Conservation (phyloP, 64 coral and sea anemone species). For the Catalaphyllia jardinei region DNA sequence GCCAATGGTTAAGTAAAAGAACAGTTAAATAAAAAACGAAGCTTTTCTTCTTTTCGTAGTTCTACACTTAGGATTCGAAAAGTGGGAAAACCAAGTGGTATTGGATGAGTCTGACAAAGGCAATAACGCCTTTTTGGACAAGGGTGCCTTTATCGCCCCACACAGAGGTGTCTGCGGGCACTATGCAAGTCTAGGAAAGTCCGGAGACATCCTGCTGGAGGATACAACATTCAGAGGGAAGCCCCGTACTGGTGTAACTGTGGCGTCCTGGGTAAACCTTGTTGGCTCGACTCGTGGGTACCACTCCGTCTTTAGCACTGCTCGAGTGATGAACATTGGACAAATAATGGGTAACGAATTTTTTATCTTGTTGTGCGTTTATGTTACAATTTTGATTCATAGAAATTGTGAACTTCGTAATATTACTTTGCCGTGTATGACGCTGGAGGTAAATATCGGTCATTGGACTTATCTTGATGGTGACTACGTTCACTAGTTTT, state of each 20-base stretch:
- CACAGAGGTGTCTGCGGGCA: constrained; percentile 67
- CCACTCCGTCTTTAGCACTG: constrained; percentile 87
- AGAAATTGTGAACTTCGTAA: no score
- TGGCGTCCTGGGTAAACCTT: constrained; percentile 83
- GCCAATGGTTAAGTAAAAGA: not conserved
- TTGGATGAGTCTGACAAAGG: constrained; percentile 79
- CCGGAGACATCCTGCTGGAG: constrained; percentile 72
- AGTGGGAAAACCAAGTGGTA: constrained; percentile 60
- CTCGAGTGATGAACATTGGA: constrained; percentile 43
- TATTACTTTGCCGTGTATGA: no score
- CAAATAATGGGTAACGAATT: constrained; percentile 50
- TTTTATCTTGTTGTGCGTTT: not conserved
- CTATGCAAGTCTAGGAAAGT: constrained; percentile 59
- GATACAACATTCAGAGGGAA: constrained; percentile 88
- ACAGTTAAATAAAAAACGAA: not conserved
- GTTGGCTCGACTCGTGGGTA: constrained; percentile 58
- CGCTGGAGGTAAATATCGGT: no score
- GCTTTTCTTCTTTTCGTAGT: constrained; percentile 31
- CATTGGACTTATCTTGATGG: no score
- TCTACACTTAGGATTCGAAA: constrained; percentile 77
- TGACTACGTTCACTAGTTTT: no score
- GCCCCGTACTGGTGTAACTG: constrained; percentile 70
- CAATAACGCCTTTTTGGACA: constrained; percentile 82
- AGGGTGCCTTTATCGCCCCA: constrained; percentile 56
- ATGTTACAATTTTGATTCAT: no score